Evolutionary conservation across 2,888 invertebrate species (phyloP).

Genomic region (Desoria tigrina): DNA sequence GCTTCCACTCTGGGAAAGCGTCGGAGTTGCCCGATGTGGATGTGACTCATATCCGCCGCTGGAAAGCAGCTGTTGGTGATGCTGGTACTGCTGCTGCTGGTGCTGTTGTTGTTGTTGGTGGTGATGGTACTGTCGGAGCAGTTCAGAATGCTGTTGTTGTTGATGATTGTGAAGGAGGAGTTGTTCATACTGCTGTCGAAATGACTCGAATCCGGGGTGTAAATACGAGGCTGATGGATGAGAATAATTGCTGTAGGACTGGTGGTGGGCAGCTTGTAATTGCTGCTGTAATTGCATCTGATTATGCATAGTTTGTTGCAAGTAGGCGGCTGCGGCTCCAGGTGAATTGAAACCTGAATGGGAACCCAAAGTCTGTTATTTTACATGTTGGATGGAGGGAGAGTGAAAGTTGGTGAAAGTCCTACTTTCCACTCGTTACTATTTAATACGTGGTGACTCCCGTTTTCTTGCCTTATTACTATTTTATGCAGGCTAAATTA

Average conservation of each 20-base stretch:
- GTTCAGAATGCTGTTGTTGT: conserved; percentile 37
- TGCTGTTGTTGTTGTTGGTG: conserved; percentile 13
- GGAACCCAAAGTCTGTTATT: background rate
- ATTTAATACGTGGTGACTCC: too few relatives aligned
- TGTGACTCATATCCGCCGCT: background rate
- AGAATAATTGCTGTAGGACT: conserved; percentile 7
- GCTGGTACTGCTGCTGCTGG: background rate
- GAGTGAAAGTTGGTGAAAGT: too few relatives aligned
- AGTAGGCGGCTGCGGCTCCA: conserved; percentile 48
- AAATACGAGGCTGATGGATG: conserved; percentile 14
- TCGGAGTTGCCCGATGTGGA: conserved; percentile 32
- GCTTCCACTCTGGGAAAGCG: conserved; percentile 25
- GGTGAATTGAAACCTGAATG: conserved; percentile 26
- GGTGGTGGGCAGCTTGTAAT: conserved; percentile 16
- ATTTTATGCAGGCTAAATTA: too few relatives aligned
- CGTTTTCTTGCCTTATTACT: too few relatives aligned
- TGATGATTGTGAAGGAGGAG: conserved; percentile 24
- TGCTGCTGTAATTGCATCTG: conserved; percentile 40
- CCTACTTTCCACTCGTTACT: too few relatives aligned
- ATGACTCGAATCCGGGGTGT: conserved; percentile 19
- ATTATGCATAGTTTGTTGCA: conserved; percentile 46
- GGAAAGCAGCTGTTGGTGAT: conserved; percentile 12
- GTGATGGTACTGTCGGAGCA: conserved; percentile 37
- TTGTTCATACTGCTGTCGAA: conserved; percentile 19
- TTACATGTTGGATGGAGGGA: background rate